Evolutionary conservation across 2,113 vertebrate species (phyloP).

Genomic region (Triplophysa dalaica): DNA sequence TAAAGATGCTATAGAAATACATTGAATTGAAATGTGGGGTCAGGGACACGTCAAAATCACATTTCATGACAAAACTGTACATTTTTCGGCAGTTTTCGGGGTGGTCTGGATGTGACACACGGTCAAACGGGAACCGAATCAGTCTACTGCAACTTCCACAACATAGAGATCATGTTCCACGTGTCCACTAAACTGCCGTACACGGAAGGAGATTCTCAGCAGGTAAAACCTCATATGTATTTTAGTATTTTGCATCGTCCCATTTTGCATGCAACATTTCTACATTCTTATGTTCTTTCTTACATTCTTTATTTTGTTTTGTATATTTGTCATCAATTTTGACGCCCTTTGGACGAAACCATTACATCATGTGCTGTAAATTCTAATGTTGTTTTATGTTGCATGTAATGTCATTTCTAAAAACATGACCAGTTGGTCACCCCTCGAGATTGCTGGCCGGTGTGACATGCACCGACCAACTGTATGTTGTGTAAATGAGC

Average conservation of each 20-base stretch:
- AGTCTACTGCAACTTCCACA: slow-evolving; percentile 87
- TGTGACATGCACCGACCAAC: background rate
- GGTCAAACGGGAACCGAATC: slow-evolving; percentile 95
- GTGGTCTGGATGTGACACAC: slow-evolving; percentile 91
- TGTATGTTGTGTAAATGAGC: slow-evolving; percentile 44
- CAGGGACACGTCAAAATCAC: too few species aligned
- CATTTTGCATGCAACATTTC: background rate
- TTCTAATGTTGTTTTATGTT: slow-evolving; percentile 2
- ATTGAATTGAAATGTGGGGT: too few species aligned
- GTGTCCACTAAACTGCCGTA: slow-evolving; percentile 97
- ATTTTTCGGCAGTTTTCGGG: slow-evolving; percentile 81
- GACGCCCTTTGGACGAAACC: background rate
- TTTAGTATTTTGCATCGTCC: background rate
- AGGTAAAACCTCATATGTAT: slow-evolving; percentile 72
- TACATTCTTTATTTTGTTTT: background rate
- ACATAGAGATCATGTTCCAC: slow-evolving; percentile 98
- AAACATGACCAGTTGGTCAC: background rate
- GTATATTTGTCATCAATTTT: background rate
- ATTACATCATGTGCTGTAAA: background rate
- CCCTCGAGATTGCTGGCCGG: background rate
- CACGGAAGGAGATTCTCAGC: slow-evolving; percentile 93
- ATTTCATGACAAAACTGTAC: too few species aligned
- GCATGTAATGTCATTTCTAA: background rate
- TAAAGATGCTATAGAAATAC: too few species aligned
- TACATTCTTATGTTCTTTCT: background rate